phyloP scores from a whole-genome alignment of 1,140 invertebrate species.

The Delia radicum region DNA sequence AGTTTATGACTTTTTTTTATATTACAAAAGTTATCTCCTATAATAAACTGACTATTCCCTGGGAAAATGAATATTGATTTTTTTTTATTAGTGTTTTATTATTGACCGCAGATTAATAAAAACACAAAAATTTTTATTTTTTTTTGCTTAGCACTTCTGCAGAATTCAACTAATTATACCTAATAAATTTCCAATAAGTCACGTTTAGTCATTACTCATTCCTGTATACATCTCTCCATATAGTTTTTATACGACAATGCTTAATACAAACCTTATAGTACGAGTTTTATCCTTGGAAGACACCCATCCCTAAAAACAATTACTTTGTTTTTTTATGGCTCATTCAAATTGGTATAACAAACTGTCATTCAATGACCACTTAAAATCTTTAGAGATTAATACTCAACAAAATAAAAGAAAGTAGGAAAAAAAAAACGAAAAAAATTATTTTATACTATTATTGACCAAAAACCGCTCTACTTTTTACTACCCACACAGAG shows the following conservation, averaged over 20 bases:
- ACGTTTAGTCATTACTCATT: conserved; percentile 14
- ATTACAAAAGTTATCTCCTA: too few relatives aligned
- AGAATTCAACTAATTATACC: conserved; percentile 11
- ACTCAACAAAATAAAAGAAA: conserved; percentile 10
- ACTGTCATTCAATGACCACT: conserved; percentile 23
- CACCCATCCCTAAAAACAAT: conserved; percentile 1
- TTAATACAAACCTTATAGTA: too few relatives aligned
- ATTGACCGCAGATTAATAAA: background rate
- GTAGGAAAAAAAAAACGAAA: background rate
- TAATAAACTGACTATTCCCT: too few relatives aligned
- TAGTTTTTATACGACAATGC: background rate
- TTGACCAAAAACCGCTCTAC: too few relatives aligned
- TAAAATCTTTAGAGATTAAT: conserved; percentile 21
- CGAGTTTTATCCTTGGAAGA: too few relatives aligned
- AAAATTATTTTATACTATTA: too few relatives aligned
- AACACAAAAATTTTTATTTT: background rate
- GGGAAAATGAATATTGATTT: too few relatives aligned
- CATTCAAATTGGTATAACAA: conserved; percentile 21
- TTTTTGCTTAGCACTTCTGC: background rate
- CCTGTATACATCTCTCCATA: background rate
- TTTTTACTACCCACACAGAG: too few relatives aligned
- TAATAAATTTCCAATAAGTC: conserved; percentile 22
- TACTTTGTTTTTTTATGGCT: conserved; percentile 9
- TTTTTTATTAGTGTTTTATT: too few relatives aligned
- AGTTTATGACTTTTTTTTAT: too few relatives aligned